phyloP scores from a whole-genome alignment of 2,888 invertebrate genomes.

The Pseudolycoriella hygida region DNA sequence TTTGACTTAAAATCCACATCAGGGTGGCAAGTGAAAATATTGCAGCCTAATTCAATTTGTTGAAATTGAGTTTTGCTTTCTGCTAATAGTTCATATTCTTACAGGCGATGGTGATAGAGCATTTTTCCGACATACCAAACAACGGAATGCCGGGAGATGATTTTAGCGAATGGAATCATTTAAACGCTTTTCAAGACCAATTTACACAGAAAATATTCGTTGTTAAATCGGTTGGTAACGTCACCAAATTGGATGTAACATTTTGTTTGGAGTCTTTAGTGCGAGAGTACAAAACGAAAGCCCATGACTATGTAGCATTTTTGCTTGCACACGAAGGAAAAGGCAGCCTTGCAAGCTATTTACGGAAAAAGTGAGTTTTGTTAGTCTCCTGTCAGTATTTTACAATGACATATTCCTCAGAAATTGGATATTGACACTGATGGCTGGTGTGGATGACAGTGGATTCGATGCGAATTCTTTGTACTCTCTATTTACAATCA shows the following conservation, averaged over 20 bases:
- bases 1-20: too few species aligned
- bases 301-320: conserved; percentile 52
- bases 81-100: neutral
- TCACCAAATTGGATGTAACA: conserved; percentile 39
- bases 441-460: conserved; percentile 51
- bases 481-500: conserved; percentile 55
- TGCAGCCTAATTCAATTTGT: too few species aligned
- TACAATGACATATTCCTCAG: too few species aligned
- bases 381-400: too few species aligned
- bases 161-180: conserved; percentile 30
- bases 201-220: conserved; percentile 35
- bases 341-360: conserved; percentile 62
- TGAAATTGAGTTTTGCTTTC: neutral
- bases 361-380: conserved; percentile 44
- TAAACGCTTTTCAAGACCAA: conserved; percentile 20
- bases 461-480: conserved; percentile 66
- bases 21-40: too few species aligned
- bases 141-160: conserved; percentile 46
- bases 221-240: conserved; percentile 56
- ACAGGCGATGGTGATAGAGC: conserved; percentile 24
- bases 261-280: conserved; percentile 24
- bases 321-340: conserved; percentile 76
- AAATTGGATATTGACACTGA: conserved; percentile 58
- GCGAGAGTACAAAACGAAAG: conserved; percentile 24
- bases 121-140: conserved; percentile 51